These are phyloP conservation scores for Salvelinus sp. DNA, from an alignment of 2,113 vertebrate genomes.

Conservation along the genomic window DNA sequence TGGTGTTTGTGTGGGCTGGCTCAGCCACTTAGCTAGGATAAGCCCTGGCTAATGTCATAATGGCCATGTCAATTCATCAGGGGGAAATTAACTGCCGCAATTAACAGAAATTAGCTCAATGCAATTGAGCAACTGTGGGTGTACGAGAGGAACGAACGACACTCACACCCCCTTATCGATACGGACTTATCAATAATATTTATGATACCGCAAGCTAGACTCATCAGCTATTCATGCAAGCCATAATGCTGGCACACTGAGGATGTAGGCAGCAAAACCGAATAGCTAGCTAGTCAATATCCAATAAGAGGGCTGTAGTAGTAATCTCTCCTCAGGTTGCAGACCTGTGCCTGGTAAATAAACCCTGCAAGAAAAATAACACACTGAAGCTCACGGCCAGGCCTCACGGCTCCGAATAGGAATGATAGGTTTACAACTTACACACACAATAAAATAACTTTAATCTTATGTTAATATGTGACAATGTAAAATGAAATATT, in stretches of 20 bases:
- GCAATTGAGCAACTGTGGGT: constrained; percentile 52
- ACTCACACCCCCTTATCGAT: constrained; percentile 22
- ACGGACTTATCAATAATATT: constrained; percentile 50
- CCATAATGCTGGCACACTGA: constrained; percentile 1
- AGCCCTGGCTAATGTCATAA: constrained; percentile 77
- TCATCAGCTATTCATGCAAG: constrained; percentile 12
- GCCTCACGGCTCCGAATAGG: too few species aligned
- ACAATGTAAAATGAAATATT: too few species aligned
- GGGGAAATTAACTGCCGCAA: constrained; percentile 62
- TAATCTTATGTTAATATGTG: too few species aligned
- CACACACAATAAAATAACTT: too few species aligned
- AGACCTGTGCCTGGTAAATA: constrained; percentile 28
- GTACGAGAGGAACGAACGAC: constrained; percentile 46
- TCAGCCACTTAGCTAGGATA: constrained; percentile 75
- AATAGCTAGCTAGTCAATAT: constrained; percentile 23
- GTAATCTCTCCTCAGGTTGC: constrained; percentile 9
- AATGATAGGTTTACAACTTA: too few species aligned
- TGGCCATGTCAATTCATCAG: constrained; percentile 66
- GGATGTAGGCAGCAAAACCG: too few species aligned
- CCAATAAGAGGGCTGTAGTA: constrained; percentile 11
- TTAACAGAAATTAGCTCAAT: constrained; percentile 72
- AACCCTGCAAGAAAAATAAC: not conserved
- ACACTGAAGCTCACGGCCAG: too few species aligned
- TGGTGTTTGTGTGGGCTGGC: constrained; percentile 76
- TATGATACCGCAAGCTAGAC: constrained; percentile 28